Evolutionary conservation across 1,140 invertebrate genomes (phyloP).

Genomic region (Drosophila watanabei): DNA sequence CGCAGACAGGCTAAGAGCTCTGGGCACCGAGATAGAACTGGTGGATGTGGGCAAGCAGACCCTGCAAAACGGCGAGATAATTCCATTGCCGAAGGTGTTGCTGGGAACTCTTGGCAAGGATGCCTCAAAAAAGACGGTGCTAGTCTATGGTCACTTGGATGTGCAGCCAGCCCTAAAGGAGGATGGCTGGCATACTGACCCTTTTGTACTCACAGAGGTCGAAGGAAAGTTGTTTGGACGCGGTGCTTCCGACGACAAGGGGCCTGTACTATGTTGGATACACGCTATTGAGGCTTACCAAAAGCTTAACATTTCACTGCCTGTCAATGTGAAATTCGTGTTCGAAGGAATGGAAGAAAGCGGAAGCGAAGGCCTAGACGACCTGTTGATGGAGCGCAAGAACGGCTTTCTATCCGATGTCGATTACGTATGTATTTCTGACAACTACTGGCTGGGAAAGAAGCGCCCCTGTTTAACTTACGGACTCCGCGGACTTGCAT

Average conservation of each 20-base stretch:
- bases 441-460: constrained; percentile 99
- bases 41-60: constrained; percentile 93
- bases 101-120: constrained; percentile 95
- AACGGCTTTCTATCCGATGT: constrained; percentile 93
- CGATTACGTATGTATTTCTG: constrained; percentile 98
- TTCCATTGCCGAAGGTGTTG: constrained; percentile 95
- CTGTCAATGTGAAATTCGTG: constrained; percentile 98
- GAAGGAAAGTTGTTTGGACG: constrained; percentile 97
- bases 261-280: constrained; percentile 96
- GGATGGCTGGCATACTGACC: constrained; percentile 98
- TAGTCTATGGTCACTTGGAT: constrained; percentile 99
- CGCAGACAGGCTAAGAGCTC: constrained; percentile 89
- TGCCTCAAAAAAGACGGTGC: constrained; percentile 94
- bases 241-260: constrained; percentile 98
- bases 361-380: constrained; percentile 97
- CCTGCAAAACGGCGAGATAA: constrained; percentile 90
- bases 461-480: constrained; percentile 99
- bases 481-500: constrained; percentile 97
- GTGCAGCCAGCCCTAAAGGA: constrained; percentile 96
- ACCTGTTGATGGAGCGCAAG: constrained; percentile 91
- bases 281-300: constrained; percentile 97
- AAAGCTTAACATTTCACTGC: constrained; percentile 90
- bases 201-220: constrained; percentile 95
- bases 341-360: constrained; percentile 99
- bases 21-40: constrained; percentile 92